Conservation (phyloP, 2,797 vertebrate genomes). For the Aeoliscus strigatus region DNA sequence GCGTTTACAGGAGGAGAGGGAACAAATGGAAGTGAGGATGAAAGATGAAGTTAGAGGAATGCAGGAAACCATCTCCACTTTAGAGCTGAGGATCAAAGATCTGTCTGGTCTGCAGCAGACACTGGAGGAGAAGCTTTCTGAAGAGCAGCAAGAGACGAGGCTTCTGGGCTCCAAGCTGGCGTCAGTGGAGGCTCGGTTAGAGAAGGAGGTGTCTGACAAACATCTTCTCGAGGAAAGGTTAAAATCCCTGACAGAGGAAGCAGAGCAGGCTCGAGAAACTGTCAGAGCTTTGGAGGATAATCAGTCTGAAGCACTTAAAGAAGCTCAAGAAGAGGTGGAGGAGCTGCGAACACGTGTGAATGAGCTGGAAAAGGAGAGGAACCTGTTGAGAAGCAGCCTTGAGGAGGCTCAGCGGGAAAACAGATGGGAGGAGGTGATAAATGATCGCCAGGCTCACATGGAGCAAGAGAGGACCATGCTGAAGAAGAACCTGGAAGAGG, state of each 20-base stretch:
- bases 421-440: conserved; percentile 54
- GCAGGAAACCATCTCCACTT: conserved; percentile 49
- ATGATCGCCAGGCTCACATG: conserved; percentile 74
- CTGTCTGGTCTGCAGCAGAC: conserved; percentile 67
- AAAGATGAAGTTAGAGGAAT: conserved; percentile 50
- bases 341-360: conserved; percentile 63
- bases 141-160: conserved; percentile 57
- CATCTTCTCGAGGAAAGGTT: conserved; percentile 60
- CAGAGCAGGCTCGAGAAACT: conserved; percentile 47
- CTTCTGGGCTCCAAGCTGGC: conserved; percentile 53
- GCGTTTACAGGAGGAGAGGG: conserved; percentile 31
- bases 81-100: conserved; percentile 63
- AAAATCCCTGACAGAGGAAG: conserved; percentile 61
- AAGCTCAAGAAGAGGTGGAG: conserved; percentile 61
- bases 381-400: conserved; percentile 66
- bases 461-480: conserved; percentile 78
- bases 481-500: conserved; percentile 76
- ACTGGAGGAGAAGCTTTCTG: conserved; percentile 64
- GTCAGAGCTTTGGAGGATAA: conserved; percentile 66
- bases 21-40: conserved; percentile 59
- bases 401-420: conserved; percentile 50
- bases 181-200: conserved; percentile 67
- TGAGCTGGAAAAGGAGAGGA: conserved; percentile 65
- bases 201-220: conserved; percentile 63
- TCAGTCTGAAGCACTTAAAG: conserved; percentile 28